Evolutionary conservation across 2,797 vertebrate species (phyloP), one percentile per base, ranked within the genome.

Genomic region (Petrocephalus schoutedeni): DNA sequence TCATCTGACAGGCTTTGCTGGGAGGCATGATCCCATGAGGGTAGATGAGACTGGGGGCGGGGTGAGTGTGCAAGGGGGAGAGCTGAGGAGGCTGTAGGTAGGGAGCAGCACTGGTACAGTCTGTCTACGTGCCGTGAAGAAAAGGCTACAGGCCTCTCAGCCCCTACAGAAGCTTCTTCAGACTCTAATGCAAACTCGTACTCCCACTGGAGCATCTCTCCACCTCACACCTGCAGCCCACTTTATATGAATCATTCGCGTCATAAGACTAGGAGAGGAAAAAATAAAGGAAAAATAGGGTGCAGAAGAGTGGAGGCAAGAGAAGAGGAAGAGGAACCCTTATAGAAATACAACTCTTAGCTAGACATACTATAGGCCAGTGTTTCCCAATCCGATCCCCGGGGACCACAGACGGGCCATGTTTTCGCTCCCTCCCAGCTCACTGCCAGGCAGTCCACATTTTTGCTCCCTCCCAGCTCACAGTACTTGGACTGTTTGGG

Each of bases 161-260:
- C 3, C 41, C 28, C 57, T 51, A 85, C 23, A n/a, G 58, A 87
- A 85, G 54, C 86, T 85, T 7, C 84, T 92, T 90, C 91, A 92
- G 93, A 92, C 93, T 91, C 87, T 64, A 92, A 90, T 94, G 92
- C 93, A 92, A 89, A 90, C 91, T 92, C 93, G 90, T 89, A 93
- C 93, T 94, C 93, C 93, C 92, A 89, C 94, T 94, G 95, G 95
- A 95, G 95, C 95, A 94, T 92, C 93, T 94, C 94, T 95, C 94
- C 93, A 93, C 95, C 95, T 95, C 94, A 96, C 94, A 94, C 94
- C 95, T 95, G 93, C 89, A 88, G 93, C 91, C 94, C 94, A 94
- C 95, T 94, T 95, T 96, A 94, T 95, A 95, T 94, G 94, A 96
- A 95, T 95, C 94, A 94, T 93, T 95, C 93, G 91, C 93, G 94